Evolutionary conservation across 2,113 vertebrate genomes (phyloP).

Genomic region (Maccullochella peelii): DNA sequence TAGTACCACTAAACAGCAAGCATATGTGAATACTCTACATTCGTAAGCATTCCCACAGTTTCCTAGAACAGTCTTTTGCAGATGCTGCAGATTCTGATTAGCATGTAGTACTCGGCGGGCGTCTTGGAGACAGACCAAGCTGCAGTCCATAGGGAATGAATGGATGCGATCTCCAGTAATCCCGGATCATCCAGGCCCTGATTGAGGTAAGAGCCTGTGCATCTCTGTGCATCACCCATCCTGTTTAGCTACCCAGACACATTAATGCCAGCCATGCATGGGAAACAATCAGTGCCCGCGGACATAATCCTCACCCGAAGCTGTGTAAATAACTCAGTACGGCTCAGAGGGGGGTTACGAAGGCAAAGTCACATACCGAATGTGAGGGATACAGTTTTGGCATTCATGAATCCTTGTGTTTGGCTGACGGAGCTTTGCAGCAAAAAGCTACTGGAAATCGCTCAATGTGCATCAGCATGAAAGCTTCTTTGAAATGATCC

Average conservation of each 20-base stretch:
- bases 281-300: slow-evolving; percentile 67
- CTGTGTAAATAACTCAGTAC: slow-evolving; percentile 71
- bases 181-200: slow-evolving; percentile 72
- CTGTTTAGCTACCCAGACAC: slow-evolving; percentile 69
- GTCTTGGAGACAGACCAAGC: slow-evolving; percentile 56
- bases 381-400: slow-evolving; percentile 44
- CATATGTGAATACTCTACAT: not conserved
- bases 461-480: slow-evolving; percentile 42
- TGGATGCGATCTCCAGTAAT: slow-evolving; percentile 71
- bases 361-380: slow-evolving; percentile 61
- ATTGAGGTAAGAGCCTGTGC: slow-evolving; percentile 68
- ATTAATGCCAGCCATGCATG: slow-evolving; percentile 77
- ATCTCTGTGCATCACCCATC: slow-evolving; percentile 62
- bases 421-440: slow-evolving; percentile 20
- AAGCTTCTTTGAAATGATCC: slow-evolving; percentile 51
- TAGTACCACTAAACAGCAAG: not conserved
- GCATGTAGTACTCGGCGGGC: slow-evolving; percentile 47
- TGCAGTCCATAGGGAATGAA: slow-evolving; percentile 56
- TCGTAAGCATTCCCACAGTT: slow-evolving; percentile 7
- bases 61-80: slow-evolving; percentile 19
- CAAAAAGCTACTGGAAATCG: slow-evolving; percentile 41
- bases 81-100: slow-evolving; percentile 65
- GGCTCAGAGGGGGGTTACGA: slow-evolving; percentile 48
- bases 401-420: slow-evolving; percentile 40
- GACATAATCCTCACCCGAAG: slow-evolving; percentile 69